Evolutionary conservation across 2,888 invertebrate species (phyloP).

Genomic region (Uloborus plumipes): DNA sequence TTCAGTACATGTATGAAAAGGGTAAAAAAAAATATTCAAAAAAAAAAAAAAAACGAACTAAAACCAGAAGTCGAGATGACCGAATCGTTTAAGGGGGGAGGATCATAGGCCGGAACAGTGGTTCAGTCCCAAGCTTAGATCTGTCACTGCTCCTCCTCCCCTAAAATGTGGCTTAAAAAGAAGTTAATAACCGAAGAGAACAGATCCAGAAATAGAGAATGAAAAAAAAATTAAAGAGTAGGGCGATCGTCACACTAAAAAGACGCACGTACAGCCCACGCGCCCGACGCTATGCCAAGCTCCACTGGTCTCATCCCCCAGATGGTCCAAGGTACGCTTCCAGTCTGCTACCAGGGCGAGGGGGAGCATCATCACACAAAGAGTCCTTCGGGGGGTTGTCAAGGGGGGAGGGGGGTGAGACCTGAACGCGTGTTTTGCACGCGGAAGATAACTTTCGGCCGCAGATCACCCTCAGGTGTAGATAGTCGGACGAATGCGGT

Average conservation of each 20-base stretch:
- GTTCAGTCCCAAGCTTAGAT: no score
- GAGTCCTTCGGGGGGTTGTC: slow-evolving; percentile 5
- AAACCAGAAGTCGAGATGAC: no score
- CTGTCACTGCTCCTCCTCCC: no score
- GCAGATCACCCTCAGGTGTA: slow-evolving; percentile 33
- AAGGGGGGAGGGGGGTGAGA: slow-evolving; percentile 13
- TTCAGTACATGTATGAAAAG: no score
- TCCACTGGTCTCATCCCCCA: slow-evolving; percentile 46
- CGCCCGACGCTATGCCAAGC: slow-evolving; percentile 36
- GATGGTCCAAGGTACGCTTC: slow-evolving; percentile 44
- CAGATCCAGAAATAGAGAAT: slow-evolving; percentile 1
- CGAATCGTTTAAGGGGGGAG: no score
- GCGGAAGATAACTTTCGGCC: slow-evolving; percentile 34
- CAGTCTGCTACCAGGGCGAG: slow-evolving; percentile 40
- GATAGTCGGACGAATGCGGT: not conserved
- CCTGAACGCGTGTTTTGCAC: slow-evolving; percentile 56
- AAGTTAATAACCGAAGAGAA: no score
- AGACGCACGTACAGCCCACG: slow-evolving; percentile 40
- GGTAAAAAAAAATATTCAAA: no score
- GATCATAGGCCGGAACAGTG: no score
- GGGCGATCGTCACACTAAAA: no score
- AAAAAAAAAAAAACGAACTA: no score
- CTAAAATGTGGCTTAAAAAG: no score
- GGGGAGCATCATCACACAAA: not conserved
- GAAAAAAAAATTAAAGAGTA: not conserved